phyloP scores from a whole-genome alignment of 2,797 vertebrate genomes.

The Ptychobarbus kaznakovi region DNA sequence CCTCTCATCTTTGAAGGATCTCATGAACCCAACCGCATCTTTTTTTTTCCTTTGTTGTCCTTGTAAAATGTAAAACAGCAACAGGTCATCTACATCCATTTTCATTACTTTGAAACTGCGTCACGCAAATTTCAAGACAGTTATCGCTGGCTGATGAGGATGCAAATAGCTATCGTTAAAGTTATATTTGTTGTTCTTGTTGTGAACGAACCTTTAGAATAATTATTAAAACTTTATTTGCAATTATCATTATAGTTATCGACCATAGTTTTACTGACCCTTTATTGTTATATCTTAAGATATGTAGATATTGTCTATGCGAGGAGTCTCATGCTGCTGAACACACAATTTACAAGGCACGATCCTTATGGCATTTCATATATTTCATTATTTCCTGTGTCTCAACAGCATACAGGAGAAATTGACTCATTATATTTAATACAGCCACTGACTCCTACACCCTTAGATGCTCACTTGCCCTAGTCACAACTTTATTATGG shows the following conservation, averaged over 20 bases:
- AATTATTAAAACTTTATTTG: neutral
- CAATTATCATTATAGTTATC: neutral
- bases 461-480: constrained; percentile 56
- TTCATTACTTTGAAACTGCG: too few relatives aligned
- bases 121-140: neutral
- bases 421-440: constrained; percentile 60
- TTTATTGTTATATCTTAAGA: constrained; percentile 36
- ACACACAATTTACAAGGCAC: neutral
- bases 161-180: neutral
- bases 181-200: neutral
- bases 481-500: constrained; percentile 62
- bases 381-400: constrained; percentile 46
- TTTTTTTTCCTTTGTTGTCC: too few relatives aligned
- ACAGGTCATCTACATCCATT: too few relatives aligned
- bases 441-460: constrained; percentile 49
- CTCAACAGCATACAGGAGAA: constrained; percentile 33
- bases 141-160: neutral
- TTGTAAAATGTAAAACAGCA: too few relatives aligned
- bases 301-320: constrained; percentile 20
- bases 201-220: neutral
- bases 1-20: too few relatives aligned
- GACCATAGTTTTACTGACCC: neutral
- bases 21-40: too few relatives aligned
- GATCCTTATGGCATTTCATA: neutral
- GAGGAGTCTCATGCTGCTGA: constrained; percentile 21